Evolutionary conservation across 2,797 vertebrate species (phyloP).

Genomic region (Jordanella pulchra): DNA sequence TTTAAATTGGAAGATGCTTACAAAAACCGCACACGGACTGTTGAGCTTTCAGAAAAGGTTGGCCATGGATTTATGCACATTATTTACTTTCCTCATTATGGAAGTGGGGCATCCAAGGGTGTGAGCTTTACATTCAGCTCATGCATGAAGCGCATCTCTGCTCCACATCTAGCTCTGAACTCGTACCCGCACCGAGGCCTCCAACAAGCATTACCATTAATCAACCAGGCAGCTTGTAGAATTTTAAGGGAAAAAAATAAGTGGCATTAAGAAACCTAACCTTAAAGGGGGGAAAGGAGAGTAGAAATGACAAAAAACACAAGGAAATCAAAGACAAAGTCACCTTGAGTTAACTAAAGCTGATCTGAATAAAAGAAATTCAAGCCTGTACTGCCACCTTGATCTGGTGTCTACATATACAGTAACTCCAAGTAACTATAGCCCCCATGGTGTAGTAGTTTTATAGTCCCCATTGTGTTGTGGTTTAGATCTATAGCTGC

Average conservation of each 20-base stretch:
- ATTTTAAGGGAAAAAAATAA: slow-evolving; percentile 58
- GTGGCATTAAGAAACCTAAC: slow-evolving; percentile 68
- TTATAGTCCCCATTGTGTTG: no score
- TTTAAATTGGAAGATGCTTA: slow-evolving; percentile 39
- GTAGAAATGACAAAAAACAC: slow-evolving; percentile 21
- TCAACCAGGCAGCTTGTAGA: slow-evolving; percentile 64
- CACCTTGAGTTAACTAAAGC: slow-evolving; percentile 67
- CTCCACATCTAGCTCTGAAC: slow-evolving; percentile 53
- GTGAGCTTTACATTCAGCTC: slow-evolving; percentile 39
- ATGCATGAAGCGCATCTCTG: slow-evolving; percentile 28
- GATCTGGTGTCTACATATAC: no score
- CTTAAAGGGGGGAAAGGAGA: slow-evolving; percentile 35
- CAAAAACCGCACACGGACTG: slow-evolving; percentile 3
- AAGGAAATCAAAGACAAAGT: slow-evolving; percentile 60
- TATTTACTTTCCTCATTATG: slow-evolving; percentile 59
- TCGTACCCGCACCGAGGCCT: slow-evolving; percentile 51
- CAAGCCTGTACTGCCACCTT: neutral
- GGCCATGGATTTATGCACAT: slow-evolving; percentile 35
- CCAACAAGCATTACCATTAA: slow-evolving; percentile 70
- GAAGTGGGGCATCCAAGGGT: slow-evolving; percentile 54
- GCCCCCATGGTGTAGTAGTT: no score
- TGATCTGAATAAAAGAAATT: neutral
- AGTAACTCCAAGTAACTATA: no score
- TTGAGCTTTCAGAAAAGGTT: slow-evolving; percentile 20
- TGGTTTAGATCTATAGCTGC: no score